Conservation (phyloP, 2,113 vertebrate genomes). For the Rhadina sibilatrix region DNA sequence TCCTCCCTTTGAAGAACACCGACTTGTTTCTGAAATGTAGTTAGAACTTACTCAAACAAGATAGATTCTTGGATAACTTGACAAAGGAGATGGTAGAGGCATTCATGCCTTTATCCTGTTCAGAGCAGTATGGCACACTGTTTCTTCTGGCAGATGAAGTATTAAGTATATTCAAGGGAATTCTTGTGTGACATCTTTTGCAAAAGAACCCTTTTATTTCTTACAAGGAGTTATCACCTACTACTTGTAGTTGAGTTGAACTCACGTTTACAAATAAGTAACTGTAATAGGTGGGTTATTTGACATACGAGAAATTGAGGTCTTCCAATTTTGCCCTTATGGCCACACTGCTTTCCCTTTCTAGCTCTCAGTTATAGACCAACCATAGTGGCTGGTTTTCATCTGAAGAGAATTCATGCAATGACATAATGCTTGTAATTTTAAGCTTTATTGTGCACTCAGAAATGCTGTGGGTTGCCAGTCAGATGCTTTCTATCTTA, state of each 20-base stretch:
- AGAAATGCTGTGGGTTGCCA: not conserved
- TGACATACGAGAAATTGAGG: not conserved
- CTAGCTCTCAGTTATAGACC: not conserved
- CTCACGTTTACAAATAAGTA: not conserved
- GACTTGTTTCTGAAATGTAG: not conserved
- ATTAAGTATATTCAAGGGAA: not conserved
- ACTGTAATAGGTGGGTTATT: not conserved
- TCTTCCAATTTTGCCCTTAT: not conserved
- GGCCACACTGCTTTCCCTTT: not conserved
- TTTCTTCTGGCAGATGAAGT: not conserved
- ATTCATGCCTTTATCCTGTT: not conserved
- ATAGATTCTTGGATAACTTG: not conserved
- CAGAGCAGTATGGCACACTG: not conserved
- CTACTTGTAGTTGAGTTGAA: not conserved
- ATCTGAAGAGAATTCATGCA: slow-evolving; percentile 5
- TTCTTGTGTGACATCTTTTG: not conserved
- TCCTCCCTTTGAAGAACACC: not conserved
- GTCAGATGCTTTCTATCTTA: not conserved
- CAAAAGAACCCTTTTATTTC: not conserved
- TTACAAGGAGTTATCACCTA: not conserved
- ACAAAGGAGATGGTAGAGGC: not conserved
- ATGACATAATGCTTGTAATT: not conserved
- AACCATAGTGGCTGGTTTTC: not conserved
- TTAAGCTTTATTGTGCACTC: not conserved
- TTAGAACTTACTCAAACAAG: not conserved